Evolutionary conservation across 1,140 invertebrate species (phyloP).

Genomic region (Pseudoatta argentina): DNA sequence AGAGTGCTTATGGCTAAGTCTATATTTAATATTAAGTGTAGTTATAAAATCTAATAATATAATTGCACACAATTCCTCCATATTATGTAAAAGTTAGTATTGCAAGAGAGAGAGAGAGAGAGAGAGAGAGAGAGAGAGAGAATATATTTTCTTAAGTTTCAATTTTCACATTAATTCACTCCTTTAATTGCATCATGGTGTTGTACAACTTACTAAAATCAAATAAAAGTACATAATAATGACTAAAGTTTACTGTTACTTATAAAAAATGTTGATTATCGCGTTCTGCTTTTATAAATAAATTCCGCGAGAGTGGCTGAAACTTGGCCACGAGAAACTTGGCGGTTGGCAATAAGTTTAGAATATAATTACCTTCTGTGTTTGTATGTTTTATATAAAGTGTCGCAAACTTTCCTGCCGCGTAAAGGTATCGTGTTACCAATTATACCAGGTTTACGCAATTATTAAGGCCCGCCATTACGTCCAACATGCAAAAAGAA

Average conservation of each 20-base stretch:
- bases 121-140: too few species aligned
- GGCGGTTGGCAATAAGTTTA: constrained; percentile 33
- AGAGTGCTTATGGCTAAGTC: too few species aligned
- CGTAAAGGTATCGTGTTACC: constrained; percentile 72
- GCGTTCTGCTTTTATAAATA: constrained; percentile 45
- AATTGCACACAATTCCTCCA: too few species aligned
- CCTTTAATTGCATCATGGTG: neutral
- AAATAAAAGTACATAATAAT: constrained; percentile 3
- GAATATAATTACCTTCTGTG: constrained; percentile 69
- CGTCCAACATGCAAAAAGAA: constrained; percentile 68
- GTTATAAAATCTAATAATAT: too few species aligned
- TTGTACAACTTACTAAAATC: constrained; percentile 9
- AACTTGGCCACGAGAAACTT: constrained; percentile 33
- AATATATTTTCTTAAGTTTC: neutral
- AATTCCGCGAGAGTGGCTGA: constrained; percentile 1
- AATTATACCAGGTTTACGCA: constrained; percentile 70
- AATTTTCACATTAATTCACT: constrained; percentile 26
- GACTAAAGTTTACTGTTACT: neutral
- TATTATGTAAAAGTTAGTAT: too few species aligned
- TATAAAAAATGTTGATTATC: constrained; percentile 46
- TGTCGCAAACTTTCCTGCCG: constrained; percentile 69
- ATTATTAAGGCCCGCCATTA: constrained; percentile 74
- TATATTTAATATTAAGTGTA: too few species aligned
- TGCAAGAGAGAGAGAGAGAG: too few species aligned
- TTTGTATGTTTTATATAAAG: constrained; percentile 74